A percentile compares a stretch with the other conserved stretches of the same genome.
These are phyloP conservation scores for Scrobipalpa atriplicella DNA, from an alignment of 2,888 invertebrate genomes.

Conservation along the genomic window DNA sequence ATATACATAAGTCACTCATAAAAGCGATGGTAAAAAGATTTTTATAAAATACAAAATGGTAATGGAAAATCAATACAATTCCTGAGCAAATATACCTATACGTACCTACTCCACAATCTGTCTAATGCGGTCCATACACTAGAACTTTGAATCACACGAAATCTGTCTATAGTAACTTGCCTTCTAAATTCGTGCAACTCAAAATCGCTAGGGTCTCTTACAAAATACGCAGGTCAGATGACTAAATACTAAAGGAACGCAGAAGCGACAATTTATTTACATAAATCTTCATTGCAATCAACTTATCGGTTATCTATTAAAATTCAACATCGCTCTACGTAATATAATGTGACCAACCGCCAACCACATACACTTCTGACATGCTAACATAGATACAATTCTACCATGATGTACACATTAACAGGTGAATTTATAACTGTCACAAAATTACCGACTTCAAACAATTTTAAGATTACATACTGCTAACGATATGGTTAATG, in stretches of 20 bases:
- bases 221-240: constrained; percentile 44
- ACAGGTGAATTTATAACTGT: constrained; percentile 78
- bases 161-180: background rate
- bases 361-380: constrained; percentile 71
- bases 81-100: constrained; percentile 73
- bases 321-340: constrained; percentile 70
- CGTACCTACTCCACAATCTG: constrained; percentile 30
- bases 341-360: constrained; percentile 68
- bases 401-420: constrained; percentile 79
- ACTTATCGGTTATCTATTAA: constrained; percentile 47
- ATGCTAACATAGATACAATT: constrained; percentile 77
- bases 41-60: constrained; percentile 62
- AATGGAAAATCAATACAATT: constrained; percentile 75
- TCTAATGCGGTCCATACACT: background rate
- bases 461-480: constrained; percentile 66
- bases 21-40: constrained; percentile 67
- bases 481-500: constrained; percentile 77
- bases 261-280: constrained; percentile 67
- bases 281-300: constrained; percentile 35
- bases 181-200: constrained; percentile 9
- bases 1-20: constrained; percentile 44
- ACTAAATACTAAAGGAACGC: constrained; percentile 47
- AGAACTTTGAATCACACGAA: constrained; percentile 27
- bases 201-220: constrained; percentile 20
- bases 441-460: constrained; percentile 69